Evolutionary conservation across 1,140 invertebrate species (phyloP).

Genomic region (Eciton burchellii): DNA sequence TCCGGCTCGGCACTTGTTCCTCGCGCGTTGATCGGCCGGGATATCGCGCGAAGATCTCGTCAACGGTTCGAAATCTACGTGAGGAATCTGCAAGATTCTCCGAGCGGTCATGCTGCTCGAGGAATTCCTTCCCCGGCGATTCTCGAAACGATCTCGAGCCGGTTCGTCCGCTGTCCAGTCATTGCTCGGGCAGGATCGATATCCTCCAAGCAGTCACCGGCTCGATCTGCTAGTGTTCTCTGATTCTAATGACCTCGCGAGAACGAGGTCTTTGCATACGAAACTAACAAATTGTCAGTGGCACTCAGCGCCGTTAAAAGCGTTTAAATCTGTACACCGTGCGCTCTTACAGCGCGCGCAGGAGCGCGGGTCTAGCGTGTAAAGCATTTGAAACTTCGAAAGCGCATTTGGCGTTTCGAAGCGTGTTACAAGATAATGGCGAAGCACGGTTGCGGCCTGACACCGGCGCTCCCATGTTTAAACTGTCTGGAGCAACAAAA

Average conservation of each 20-base stretch:
- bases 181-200: too few species aligned
- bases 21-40: too few species aligned
- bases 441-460: constrained; percentile 58
- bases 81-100: too few species aligned
- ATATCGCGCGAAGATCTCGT: too few species aligned
- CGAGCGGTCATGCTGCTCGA: too few species aligned
- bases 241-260: background rate
- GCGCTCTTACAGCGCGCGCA: constrained; percentile 27
- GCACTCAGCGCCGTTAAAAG: constrained; percentile 19
- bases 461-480: constrained; percentile 52
- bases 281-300: constrained; percentile 46
- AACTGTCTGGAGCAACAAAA: constrained; percentile 60
- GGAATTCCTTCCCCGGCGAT: background rate
- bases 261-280: background rate
- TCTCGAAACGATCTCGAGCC: background rate
- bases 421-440: constrained; percentile 53
- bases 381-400: constrained; percentile 58
- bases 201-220: background rate
- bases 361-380: constrained; percentile 39
- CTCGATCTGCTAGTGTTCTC: background rate
- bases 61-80: too few species aligned
- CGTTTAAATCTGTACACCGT: constrained; percentile 38
- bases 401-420: constrained; percentile 59
- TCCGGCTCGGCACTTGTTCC: too few species aligned
- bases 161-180: background rate